These are phyloP conservation scores for Prochilodus magdalenae DNA, from an alignment of 2,113 vertebrate species.

Conservation along the genomic window DNA sequence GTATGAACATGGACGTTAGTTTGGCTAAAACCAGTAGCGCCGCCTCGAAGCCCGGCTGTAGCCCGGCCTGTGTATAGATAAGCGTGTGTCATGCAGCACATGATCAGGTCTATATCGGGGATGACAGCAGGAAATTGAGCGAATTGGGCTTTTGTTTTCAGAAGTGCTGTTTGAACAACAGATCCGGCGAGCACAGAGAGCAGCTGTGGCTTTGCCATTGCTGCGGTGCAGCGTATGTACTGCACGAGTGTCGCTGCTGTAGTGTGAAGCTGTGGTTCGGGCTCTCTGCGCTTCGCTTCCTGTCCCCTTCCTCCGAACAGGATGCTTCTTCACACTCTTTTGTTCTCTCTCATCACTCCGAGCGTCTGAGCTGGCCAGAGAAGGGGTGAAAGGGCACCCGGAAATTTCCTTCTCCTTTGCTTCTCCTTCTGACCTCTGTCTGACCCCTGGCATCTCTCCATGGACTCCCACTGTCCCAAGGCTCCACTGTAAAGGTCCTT, in stretches of 20 bases:
- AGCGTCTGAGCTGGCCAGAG: slow-evolving; percentile 3
- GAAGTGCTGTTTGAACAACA: background rate
- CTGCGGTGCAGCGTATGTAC: slow-evolving; percentile 5
- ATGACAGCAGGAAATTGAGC: too few relatives aligned
- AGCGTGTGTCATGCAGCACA: too few relatives aligned
- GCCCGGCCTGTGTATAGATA: too few relatives aligned
- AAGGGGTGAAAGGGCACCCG: slow-evolving; percentile 16
- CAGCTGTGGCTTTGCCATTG: slow-evolving; percentile 21
- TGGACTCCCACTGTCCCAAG: background rate
- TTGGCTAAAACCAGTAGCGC: too few relatives aligned
- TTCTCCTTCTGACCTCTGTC: background rate
- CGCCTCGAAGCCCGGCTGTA: too few relatives aligned
- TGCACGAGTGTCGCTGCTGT: background rate
- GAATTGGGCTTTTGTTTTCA: background rate
- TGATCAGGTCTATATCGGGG: too few relatives aligned
- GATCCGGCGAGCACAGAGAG: background rate
- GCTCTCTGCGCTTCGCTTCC: slow-evolving; percentile 52
- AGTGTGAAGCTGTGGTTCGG: slow-evolving; percentile 26
- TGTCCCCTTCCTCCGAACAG: slow-evolving; percentile 20
- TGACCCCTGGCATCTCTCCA: background rate
- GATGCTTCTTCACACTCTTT: slow-evolving; percentile 19
- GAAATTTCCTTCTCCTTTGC: background rate
- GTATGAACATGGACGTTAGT: background rate
- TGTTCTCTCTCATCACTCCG: background rate
- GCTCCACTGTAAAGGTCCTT: background rate